Conservation (phyloP, 2,888 invertebrate species). For the Mellilla xanthometata region DNA sequence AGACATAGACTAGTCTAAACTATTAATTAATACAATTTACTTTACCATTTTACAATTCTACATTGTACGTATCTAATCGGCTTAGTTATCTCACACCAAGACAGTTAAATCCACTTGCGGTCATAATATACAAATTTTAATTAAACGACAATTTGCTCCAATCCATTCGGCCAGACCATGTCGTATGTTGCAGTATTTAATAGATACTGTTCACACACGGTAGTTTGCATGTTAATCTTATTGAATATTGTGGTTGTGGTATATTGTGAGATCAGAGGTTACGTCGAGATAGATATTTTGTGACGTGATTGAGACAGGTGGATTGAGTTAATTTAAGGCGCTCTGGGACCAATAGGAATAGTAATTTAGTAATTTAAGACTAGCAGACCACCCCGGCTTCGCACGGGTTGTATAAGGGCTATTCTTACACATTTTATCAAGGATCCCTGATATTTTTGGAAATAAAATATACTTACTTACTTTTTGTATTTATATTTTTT, state of each 20-base stretch:
- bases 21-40: no score
- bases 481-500: no score
- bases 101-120: constrained; percentile 7
- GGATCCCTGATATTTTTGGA: no score
- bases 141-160: constrained; percentile 18
- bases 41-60: neutral
- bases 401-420: no score
- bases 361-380: no score
- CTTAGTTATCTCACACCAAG: neutral
- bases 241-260: constrained; percentile 8
- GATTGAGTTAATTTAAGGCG: no score
- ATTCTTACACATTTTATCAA: no score
- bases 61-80: neutral
- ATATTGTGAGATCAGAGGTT: neutral
- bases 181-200: constrained; percentile 9
- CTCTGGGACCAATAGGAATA: no score
- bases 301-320: neutral
- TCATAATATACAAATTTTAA: constrained; percentile 18
- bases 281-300: neutral
- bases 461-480: no score
- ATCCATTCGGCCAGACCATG: constrained; percentile 4
- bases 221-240: constrained; percentile 16
- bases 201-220: constrained; percentile 7
- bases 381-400: no score
- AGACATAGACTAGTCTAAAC: no score